Evolutionary conservation across 2,113 vertebrate genomes (phyloP).

Genomic region (Alligator sinensis): DNA sequence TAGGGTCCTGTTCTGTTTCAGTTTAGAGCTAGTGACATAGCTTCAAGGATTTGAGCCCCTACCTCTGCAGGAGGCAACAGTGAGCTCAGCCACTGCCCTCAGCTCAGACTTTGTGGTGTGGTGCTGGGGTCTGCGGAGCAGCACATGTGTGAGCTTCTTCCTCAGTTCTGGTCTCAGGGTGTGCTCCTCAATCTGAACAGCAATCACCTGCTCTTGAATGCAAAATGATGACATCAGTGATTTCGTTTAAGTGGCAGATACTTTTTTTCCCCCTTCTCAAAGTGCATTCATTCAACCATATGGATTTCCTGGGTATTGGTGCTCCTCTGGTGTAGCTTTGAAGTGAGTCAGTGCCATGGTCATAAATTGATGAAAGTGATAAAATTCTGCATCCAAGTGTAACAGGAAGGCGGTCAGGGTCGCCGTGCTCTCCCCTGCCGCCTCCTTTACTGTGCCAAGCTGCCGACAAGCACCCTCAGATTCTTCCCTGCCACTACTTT

Average conservation of each 20-base stretch:
- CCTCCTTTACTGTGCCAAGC: too few species aligned
- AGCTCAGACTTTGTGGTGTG: conserved; percentile 54
- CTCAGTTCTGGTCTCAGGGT: conserved; percentile 62
- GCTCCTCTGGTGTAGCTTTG: too few species aligned
- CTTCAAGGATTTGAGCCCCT: background rate
- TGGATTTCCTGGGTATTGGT: too few species aligned
- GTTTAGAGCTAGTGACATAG: background rate
- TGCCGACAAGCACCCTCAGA: too few species aligned
- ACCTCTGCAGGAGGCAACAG: conserved; percentile 67
- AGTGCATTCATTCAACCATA: too few species aligned
- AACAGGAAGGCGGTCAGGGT: too few species aligned
- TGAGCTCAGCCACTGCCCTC: background rate
- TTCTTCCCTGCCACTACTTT: too few species aligned
- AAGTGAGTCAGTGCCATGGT: too few species aligned
- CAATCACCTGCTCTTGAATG: conserved; percentile 70
- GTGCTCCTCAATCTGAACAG: background rate
- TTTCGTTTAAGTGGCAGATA: background rate
- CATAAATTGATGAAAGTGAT: too few species aligned
- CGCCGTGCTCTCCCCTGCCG: too few species aligned
- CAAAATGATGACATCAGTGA: background rate
- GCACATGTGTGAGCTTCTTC: conserved; percentile 70
- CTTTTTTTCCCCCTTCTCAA: background rate
- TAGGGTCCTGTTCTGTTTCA: background rate
- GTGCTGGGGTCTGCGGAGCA: conserved; percentile 78
- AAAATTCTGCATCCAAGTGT: too few species aligned